Percentiles rank a stretch among this genome's conserved stretches.
Evolutionary conservation across 64 coral and sea anemone genomes (phyloP).

Genomic region (Pocillopora verrucosa): DNA sequence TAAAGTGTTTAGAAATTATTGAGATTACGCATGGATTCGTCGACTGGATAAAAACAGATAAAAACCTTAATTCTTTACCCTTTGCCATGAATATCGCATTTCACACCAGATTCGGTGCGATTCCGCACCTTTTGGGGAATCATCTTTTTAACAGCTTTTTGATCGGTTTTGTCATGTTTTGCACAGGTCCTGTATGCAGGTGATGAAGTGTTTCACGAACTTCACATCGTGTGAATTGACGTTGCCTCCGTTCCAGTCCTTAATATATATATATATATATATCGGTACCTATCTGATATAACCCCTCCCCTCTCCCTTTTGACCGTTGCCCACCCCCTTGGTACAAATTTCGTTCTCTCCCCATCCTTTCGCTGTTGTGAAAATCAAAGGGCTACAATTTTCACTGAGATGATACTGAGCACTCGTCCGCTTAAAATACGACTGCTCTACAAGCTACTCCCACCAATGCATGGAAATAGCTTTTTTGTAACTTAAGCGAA

Average conservation of each 20-base stretch:
- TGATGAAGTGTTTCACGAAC: background rate
- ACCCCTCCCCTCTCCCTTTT: background rate
- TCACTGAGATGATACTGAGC: too few species aligned
- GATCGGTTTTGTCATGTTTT: background rate
- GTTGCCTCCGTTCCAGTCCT: background rate
- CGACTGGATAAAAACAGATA: too few species aligned
- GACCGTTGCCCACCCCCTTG: background rate
- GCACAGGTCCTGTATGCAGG: constrained; percentile 7
- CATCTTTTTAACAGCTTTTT: background rate
- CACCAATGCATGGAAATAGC: too few species aligned
- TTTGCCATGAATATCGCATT: background rate
- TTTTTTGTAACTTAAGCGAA: too few species aligned
- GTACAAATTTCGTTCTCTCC: background rate
- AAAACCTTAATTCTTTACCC: background rate
- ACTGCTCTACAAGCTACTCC: too few species aligned
- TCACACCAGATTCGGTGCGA: background rate
- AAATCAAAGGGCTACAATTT: too few species aligned
- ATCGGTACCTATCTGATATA: background rate
- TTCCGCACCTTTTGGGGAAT: background rate
- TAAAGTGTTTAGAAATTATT: too few species aligned
- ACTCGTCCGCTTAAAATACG: too few species aligned
- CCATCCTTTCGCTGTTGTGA: too few species aligned
- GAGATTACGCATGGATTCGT: too few species aligned
- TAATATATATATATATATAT: background rate
- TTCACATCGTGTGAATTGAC: background rate